Base-by-base conservation (phyloP, 1,140 invertebrate genomes). In the Megathymus violae region DNA sequence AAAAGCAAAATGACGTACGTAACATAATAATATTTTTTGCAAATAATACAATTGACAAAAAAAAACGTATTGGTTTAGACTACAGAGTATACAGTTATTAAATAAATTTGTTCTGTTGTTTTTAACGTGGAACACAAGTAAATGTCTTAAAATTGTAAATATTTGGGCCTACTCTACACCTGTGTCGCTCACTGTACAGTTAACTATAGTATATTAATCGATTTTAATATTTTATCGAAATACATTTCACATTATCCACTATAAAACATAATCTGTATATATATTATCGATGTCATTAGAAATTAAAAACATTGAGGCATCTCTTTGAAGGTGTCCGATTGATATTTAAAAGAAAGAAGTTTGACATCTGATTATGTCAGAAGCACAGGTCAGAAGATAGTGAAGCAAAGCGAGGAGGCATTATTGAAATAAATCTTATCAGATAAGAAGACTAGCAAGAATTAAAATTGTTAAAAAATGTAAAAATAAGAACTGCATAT, bases 141-240 rank as follows among this genome's bases (percentile, higher is more conserved):
- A 48, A 60, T 69, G 71, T 76, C 62, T 71, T 71, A 64, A 74
- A 71, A 50, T 47, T 85, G 82, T 88, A 88, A 69, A 87, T 88
- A 84, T 71, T 71, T 67, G 69, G 74, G 76, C 80, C 80, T 82
- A 82, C 76, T 82, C 81, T 81, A 85, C 86, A 87, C 84, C 86
- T 86, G 86, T 86, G 81, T 86, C 84, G 86, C 86, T 89, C 86
- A 89, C 61, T 89, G 84, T 89, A 87, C 78, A 85, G 79, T 71
- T 77, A 76, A 60, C 60, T 80, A 77, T 78, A 72, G 64, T 68
- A 69, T 64, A 67, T 69, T 78, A 78, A 68, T 74, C 70, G 66
- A 77, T 66, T 50, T 58, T 79, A 79, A 79, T 71, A 64, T 71
- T 70, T 69, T 78, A 64, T 73, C 60, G 71, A 71, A 62, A 50